Percentiles rank a stretch among this genome's conserved stretches.
Conservation (phyloP, 2,113 vertebrate genomes). For the Chloebia gouldiae region DNA sequence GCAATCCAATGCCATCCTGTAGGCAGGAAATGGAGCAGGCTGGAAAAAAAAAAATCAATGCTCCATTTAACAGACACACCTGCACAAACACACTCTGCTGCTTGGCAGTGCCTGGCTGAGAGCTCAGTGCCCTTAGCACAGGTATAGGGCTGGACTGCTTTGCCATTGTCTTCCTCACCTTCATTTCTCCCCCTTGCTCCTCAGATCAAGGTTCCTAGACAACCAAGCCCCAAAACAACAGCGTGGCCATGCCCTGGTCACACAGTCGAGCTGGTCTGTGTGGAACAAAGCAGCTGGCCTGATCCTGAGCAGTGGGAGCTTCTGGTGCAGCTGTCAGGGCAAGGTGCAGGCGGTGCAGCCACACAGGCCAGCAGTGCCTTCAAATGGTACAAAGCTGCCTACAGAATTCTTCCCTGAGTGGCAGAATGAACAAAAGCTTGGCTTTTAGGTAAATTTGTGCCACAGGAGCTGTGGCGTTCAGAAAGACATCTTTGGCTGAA, state of each 20-base stretch:
- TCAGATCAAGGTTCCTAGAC: not conserved
- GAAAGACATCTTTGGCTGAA: not conserved
- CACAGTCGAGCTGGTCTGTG: rapidly evolving
- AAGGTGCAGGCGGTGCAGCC: not conserved
- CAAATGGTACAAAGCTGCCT: not conserved
- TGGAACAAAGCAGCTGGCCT: not conserved
- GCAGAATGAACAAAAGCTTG: not conserved
- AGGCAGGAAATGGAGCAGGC: not conserved
- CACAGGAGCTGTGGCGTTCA: rapidly evolving
- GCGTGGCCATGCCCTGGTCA: rapidly evolving
- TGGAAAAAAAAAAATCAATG: not conserved
- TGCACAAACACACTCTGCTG: not conserved
- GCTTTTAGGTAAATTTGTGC: not conserved
- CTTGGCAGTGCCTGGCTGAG: not conserved
- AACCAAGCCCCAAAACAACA: rapidly evolving
- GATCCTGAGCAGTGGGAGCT: not conserved
- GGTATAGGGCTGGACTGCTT: not conserved
- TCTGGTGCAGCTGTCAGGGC: not conserved
- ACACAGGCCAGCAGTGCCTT: rapidly evolving
- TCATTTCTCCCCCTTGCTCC: not conserved
- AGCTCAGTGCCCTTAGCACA: not conserved
- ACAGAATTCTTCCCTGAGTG: not conserved
- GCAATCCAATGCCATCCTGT: not conserved
- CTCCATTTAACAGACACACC: not conserved
- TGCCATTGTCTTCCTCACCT: not conserved